A percentile compares a stretch with the other conserved stretches of the same genome.
Conservation (phyloP, 1,140 invertebrate species). For the Atta colombica region DNA sequence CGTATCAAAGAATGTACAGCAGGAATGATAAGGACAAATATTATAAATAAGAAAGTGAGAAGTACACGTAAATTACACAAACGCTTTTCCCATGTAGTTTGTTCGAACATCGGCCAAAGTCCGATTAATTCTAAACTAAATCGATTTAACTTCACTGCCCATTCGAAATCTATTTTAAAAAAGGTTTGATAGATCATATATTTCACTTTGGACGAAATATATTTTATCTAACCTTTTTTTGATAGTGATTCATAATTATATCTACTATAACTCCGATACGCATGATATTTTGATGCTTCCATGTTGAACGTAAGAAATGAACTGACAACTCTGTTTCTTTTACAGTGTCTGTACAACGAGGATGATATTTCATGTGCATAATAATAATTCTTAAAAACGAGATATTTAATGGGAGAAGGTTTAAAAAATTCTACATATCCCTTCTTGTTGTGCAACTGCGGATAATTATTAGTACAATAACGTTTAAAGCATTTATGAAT, state of each 20-base stretch:
- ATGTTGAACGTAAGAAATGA: neutral
- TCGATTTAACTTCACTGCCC: conserved; percentile 35
- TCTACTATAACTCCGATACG: neutral
- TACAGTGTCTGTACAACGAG: neutral
- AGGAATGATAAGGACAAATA: conserved; percentile 12
- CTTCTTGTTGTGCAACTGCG: neutral
- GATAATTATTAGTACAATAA: neutral
- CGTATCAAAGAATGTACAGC: neutral
- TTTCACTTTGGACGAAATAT: neutral
- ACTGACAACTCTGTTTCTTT: neutral
- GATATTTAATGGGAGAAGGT: neutral
- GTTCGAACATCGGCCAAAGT: conserved; percentile 8
- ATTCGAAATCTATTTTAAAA: conserved; percentile 15
- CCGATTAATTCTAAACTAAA: conserved; percentile 12
- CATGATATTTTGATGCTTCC: neutral
- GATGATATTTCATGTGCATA: neutral
- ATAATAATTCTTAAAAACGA: neutral
- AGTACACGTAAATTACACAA: neutral
- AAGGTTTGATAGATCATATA: neutral
- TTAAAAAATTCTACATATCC: neutral
- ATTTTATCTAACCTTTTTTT: neutral
- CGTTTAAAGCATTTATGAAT: neutral
- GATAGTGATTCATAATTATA: neutral
- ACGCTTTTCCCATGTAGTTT: neutral
- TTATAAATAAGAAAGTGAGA: neutral